phyloP scores from a whole-genome alignment of 2,888 invertebrate species.

The Anoplius nigerrimus region DNA sequence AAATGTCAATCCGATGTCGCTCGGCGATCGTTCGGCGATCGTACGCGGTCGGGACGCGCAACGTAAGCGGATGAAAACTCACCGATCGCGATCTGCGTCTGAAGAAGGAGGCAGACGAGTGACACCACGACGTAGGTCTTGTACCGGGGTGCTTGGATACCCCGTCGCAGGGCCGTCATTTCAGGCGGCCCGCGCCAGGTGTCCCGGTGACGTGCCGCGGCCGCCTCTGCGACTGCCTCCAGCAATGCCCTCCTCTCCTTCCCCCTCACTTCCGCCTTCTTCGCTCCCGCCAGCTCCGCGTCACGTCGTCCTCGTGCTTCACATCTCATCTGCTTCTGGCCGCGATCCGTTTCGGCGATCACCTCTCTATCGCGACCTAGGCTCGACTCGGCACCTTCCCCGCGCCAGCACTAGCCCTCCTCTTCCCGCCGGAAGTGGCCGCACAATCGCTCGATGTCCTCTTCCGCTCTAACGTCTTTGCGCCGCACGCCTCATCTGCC shows the following conservation, averaged over 20 bases:
- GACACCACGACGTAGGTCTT: constrained; percentile 62
- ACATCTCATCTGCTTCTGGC: constrained; percentile 65
- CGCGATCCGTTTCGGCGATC: background rate
- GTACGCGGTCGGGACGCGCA: too few species aligned
- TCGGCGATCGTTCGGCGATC: too few species aligned
- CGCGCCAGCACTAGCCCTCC: too few species aligned
- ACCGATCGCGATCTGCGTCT: constrained; percentile 66
- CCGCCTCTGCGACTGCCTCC: constrained; percentile 46
- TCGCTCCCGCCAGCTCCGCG: constrained; percentile 41
- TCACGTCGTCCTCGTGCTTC: constrained; percentile 52
- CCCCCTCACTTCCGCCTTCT: constrained; percentile 29
- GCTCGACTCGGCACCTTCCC: too few species aligned
- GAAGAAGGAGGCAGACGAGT: constrained; percentile 62
- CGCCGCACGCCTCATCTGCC: too few species aligned
- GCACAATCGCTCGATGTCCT: too few species aligned
- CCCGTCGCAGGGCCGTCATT: constrained; percentile 71
- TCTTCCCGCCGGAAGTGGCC: too few species aligned
- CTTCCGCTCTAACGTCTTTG: too few species aligned
- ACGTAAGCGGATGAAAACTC: constrained; percentile 33
- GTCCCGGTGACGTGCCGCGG: constrained; percentile 55
- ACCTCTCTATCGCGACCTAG: too few species aligned
- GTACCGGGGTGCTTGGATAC: constrained; percentile 65
- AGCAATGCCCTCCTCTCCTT: constrained; percentile 29
- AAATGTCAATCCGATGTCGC: too few species aligned
- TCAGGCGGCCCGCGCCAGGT: constrained; percentile 69